Evolutionary conservation across 2,888 invertebrate genomes (phyloP).

Genomic region (Parasteatoda lunata): DNA sequence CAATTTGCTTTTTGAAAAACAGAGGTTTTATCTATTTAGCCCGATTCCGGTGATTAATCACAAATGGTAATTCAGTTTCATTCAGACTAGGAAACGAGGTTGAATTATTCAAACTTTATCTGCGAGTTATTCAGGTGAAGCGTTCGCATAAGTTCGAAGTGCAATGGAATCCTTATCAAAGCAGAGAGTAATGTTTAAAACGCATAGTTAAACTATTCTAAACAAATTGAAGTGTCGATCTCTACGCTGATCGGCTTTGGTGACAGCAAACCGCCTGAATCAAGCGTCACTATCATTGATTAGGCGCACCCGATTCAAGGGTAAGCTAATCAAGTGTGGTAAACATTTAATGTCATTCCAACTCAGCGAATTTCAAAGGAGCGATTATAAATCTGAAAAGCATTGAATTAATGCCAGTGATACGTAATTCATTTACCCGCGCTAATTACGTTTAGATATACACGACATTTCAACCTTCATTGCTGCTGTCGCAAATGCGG

Average conservation of each 20-base stretch:
- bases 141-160: not conserved
- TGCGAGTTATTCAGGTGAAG: not conserved
- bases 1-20: too few relatives aligned
- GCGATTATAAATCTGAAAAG: constrained; percentile 4
- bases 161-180: too few relatives aligned
- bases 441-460: constrained; percentile 28
- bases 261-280: too few relatives aligned
- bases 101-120: not conserved
- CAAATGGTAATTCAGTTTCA: not conserved
- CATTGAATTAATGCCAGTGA: constrained; percentile 38
- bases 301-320: not conserved
- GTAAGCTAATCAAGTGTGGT: constrained; percentile 34
- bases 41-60: not conserved
- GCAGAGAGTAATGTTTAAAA: too few relatives aligned
- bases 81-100: not conserved
- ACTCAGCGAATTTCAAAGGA: constrained; percentile 16
- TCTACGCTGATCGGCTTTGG: too few relatives aligned
- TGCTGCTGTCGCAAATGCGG: not conserved
- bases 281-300: not conserved
- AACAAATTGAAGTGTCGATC: too few relatives aligned
- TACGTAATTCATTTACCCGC: constrained; percentile 14
- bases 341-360: constrained; percentile 49
- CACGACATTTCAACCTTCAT: not conserved
- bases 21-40: too few relatives aligned
- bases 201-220: too few relatives aligned